These are phyloP conservation scores for Polypedilum vanderplanki DNA, from an alignment of 1,140 invertebrate genomes.

Conservation along the genomic window DNA sequence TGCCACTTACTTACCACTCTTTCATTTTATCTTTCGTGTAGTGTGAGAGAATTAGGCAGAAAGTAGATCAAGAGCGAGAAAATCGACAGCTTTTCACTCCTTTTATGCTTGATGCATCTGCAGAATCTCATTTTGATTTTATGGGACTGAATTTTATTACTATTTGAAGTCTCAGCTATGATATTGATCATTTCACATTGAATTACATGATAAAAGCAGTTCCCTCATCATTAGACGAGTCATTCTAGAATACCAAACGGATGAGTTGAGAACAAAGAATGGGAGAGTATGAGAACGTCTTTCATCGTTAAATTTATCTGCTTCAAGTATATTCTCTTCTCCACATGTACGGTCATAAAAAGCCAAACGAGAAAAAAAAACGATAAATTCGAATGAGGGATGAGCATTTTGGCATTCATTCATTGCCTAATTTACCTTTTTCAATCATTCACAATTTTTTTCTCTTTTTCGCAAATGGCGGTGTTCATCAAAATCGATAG, in stretches of 20 bases:
- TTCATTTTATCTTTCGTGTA: too few relatives aligned
- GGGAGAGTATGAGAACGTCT: neutral
- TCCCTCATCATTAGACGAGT: constrained; percentile 27
- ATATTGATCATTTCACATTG: constrained; percentile 26
- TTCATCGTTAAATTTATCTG: constrained; percentile 26
- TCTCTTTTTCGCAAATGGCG: neutral
- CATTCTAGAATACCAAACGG: neutral
- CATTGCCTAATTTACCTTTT: constrained; percentile 29
- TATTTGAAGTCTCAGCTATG: neutral
- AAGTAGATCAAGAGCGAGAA: too few relatives aligned
- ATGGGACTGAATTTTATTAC: constrained; percentile 7
- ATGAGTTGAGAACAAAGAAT: neutral
- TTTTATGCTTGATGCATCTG: too few relatives aligned
- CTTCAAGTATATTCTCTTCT: constrained; percentile 4
- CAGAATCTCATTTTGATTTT: neutral
- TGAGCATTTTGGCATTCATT: constrained; percentile 1
- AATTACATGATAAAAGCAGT: constrained; percentile 26
- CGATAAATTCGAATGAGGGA: neutral
- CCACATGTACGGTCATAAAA: too few relatives aligned
- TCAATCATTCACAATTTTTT: constrained; percentile 21
- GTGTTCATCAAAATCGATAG: neutral
- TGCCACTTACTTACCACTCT: too few relatives aligned
- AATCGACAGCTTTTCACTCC: too few relatives aligned
- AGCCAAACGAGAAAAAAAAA: too few relatives aligned
- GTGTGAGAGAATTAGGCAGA: too few relatives aligned